phyloP scores from a whole-genome alignment of 2,113 vertebrate genomes.

The Collichthys lucidus region DNA sequence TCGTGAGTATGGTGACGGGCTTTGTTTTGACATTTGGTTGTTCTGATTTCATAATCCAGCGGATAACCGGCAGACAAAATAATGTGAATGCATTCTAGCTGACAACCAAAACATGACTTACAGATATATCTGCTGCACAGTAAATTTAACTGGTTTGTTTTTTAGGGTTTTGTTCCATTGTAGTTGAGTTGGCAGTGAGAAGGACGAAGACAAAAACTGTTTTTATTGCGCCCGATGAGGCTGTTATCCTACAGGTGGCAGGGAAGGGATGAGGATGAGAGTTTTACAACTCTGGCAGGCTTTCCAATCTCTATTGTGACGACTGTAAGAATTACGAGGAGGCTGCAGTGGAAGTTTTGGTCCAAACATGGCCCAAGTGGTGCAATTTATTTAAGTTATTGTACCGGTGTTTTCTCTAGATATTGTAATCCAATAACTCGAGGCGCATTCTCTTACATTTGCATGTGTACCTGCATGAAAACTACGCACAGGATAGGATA shows the following conservation, averaged over 20 bases:
- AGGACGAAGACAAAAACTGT: not conserved
- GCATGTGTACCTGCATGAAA: conserved; percentile 2
- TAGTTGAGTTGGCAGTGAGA: not conserved
- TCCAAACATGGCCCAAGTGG: not conserved
- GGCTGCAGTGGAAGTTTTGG: not conserved
- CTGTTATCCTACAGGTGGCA: not conserved
- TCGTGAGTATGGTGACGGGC: conserved; percentile 1
- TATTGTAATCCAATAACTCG: not conserved
- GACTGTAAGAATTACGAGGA: not conserved
- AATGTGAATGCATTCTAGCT: not conserved
- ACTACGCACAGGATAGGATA: not conserved
- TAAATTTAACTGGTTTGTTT: not conserved
- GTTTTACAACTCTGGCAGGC: not conserved
- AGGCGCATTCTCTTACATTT: not conserved
- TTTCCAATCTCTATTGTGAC: not conserved
- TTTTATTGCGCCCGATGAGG: not conserved
- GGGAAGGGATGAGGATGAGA: not conserved
- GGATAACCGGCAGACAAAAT: not conserved
- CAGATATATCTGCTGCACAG: not conserved
- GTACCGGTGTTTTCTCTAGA: not conserved
- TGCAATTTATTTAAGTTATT: not conserved
- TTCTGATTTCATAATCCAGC: conserved; percentile 5
- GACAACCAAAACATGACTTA: not conserved
- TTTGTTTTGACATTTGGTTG: conserved; percentile 14
- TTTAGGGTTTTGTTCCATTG: not conserved